phyloP scores from a whole-genome alignment of 2,888 invertebrate species.

The Chrysolina oricalcia region DNA sequence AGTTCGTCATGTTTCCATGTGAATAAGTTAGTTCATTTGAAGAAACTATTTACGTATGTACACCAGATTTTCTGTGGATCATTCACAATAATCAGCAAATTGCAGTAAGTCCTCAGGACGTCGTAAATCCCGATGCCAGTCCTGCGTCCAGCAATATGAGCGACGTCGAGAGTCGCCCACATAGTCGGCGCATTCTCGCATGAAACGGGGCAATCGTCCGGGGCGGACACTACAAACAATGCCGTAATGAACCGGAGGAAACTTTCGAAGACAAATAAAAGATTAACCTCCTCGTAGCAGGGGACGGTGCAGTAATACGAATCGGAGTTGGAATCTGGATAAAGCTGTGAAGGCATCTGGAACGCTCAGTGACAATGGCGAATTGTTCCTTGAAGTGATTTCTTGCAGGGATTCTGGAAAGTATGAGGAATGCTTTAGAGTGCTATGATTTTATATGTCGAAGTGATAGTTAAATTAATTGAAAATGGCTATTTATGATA shows the following conservation, averaged over 20 bases:
- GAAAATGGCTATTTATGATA: no score
- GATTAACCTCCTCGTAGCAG: conserved; percentile 30
- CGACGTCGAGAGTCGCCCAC: background rate
- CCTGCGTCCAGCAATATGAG: background rate
- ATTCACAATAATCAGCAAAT: no score
- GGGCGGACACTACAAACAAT: conserved; percentile 37
- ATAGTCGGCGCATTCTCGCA: conserved; percentile 23
- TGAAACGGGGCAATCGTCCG: conserved; percentile 38
- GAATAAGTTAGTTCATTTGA: no score
- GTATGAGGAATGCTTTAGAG: background rate
- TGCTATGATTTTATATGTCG: no score
- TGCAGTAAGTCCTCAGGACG: no score
- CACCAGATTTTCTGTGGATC: no score
- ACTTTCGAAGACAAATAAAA: conserved; percentile 42
- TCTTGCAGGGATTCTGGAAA: background rate
- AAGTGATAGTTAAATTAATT: no score
- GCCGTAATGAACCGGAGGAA: conserved; percentile 40
- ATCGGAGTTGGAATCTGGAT: conserved; percentile 21
- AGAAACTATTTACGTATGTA: no score
- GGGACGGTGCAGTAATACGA: conserved; percentile 10
- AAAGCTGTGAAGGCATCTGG: conserved; percentile 1
- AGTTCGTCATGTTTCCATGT: no score
- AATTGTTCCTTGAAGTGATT: background rate
- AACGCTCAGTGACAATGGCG: background rate
- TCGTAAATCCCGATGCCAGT: no score